Base-by-base conservation (phyloP, 1,140 invertebrate species). In the Brachionus sp. region DNA sequence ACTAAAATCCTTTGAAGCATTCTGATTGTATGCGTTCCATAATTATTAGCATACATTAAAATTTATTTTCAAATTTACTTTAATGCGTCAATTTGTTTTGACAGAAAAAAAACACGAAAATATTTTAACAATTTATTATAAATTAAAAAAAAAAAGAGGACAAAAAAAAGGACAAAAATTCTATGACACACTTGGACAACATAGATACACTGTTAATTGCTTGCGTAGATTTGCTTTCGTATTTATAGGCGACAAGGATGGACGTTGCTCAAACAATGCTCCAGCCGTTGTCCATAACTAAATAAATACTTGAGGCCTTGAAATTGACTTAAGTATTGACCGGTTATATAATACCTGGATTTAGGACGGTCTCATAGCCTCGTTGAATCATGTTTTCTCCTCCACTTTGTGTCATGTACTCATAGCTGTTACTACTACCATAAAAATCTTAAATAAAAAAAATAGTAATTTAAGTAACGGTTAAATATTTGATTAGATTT, bases 201-300 rank as follows among this genome's bases (percentile, higher is more conserved):
- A 53, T 53, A 37, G 12, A 70, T 37, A 70, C 33, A 70, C 33
- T 37, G 66, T 39, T 70, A 37, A 70, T 70, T 70, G 66, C 66
- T 70, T 70, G 66, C 66, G 66, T 70, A 70, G 66, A 37, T 70
- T 70, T 37, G 66, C n/a, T n/a, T n/a, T 70, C 66, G 66, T 70
- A 70, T 70, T 37, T 70, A 70, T 13, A 70, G 16, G 12, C 16
- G n/a, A 7, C 66, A 37, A 12, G 29, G n/a, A 37, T 19, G 12
- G 29, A 5, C 37, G n/a, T 13, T n/a, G 23, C 23, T 35, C 35
- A 42, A 70, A 29, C 16, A 12, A 64, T 64, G 23, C 25, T 70
- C 35, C 66, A 70, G 6, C 33, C 50, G 50, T 53, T 37, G 29
- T 16, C 66, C 66, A 37, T 42, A 37, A 70, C 66, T 70, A 37